Evolutionary conservation across 2,888 invertebrate genomes (phyloP).

Genomic region (Rhorus exstirpatorius): DNA sequence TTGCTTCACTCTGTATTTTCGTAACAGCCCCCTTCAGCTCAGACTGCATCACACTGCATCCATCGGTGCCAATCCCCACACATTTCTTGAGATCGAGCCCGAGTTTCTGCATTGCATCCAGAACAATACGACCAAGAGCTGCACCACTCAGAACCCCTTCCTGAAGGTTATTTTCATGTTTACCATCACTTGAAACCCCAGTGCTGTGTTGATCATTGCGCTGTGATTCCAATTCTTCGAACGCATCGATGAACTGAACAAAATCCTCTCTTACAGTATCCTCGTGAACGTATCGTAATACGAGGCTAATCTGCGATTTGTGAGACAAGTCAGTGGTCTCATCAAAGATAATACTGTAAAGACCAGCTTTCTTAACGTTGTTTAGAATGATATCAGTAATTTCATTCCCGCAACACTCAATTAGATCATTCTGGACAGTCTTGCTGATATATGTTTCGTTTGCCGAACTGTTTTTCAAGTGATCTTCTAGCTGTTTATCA

Average conservation of each 20-base stretch:
- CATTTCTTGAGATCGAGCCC: neutral
- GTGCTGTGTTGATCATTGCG: conserved; percentile 10
- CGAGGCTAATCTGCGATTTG: conserved; percentile 61
- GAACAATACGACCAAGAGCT: conserved; percentile 39
- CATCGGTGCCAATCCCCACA: too few relatives aligned
- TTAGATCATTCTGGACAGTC: conserved; percentile 64
- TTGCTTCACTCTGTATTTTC: too few relatives aligned
- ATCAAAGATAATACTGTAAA: conserved; percentile 63
- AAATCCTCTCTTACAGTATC: conserved; percentile 59
- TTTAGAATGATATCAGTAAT: conserved; percentile 22
- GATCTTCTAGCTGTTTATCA: conserved; percentile 41
- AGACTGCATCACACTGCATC: too few relatives aligned
- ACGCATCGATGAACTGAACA: conserved; percentile 58
- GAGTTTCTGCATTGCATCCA: neutral
- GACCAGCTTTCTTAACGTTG: conserved; percentile 16
- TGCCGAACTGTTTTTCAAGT: conserved; percentile 50
- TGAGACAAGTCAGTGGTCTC: conserved; percentile 66
- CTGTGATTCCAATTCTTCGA: conserved; percentile 15
- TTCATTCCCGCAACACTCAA: conserved; percentile 61
- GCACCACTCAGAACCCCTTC: neutral
- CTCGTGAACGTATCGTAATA: conserved; percentile 61
- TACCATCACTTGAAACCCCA: neutral
- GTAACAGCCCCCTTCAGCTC: too few relatives aligned
- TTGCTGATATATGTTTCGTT: conserved; percentile 65
- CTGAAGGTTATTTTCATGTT: neutral